Evolutionary conservation across 2,113 vertebrate genomes (phyloP).

Genomic region (Dendropsophus ebraccatus): DNA sequence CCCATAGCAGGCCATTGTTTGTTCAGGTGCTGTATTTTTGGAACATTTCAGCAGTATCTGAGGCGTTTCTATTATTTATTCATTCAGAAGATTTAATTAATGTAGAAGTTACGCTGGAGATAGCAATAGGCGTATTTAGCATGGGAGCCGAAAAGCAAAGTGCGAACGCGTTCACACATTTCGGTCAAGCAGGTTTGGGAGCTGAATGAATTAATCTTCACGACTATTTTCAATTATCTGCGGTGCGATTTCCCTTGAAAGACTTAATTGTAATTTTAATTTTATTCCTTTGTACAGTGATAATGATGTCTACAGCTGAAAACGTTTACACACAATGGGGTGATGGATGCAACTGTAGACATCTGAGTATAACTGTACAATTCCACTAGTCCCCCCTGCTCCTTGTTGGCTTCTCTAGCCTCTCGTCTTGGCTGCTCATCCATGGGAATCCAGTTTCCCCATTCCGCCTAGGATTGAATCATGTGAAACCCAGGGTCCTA

Average conservation of each 20-base stretch:
- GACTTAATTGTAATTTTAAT: neutral
- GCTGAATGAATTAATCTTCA: neutral
- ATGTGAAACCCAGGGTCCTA: too few species aligned
- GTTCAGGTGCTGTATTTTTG: conserved; percentile 4
- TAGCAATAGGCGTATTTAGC: neutral
- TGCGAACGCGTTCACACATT: neutral
- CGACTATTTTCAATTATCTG: neutral
- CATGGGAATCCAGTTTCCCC: too few species aligned
- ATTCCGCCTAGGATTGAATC: too few species aligned
- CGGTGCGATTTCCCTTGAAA: neutral
- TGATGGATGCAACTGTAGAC: too few species aligned
- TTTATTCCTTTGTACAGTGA: neutral
- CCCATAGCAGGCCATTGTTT: neutral
- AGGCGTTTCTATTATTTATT: neutral
- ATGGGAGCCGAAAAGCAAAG: neutral
- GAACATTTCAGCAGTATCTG: neutral
- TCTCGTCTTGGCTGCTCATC: too few species aligned
- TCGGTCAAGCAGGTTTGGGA: neutral
- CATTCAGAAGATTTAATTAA: neutral
- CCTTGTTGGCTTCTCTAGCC: too few species aligned
- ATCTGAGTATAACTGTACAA: too few species aligned
- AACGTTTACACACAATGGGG: too few species aligned
- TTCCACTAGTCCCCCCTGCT: too few species aligned
- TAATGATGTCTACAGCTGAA: too few species aligned
- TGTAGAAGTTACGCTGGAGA: neutral